Base-by-base conservation (phyloP, 2,113 vertebrate genomes). In the Tragelaphus buxtoni region DNA sequence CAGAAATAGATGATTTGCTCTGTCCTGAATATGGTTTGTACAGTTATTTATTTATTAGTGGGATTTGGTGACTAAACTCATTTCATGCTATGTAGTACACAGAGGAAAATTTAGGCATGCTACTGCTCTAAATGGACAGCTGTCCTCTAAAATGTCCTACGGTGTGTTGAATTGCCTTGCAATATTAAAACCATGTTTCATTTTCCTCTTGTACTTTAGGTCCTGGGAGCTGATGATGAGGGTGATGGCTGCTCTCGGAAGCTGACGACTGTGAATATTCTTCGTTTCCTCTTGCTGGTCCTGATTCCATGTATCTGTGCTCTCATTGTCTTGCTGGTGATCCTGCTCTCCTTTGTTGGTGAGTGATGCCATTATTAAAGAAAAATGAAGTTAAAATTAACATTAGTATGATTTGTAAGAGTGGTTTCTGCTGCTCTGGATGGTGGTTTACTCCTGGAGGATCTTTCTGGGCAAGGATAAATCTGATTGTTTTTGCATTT, bases 231-330 rank as follows among this genome's bases (percentile, higher is more conserved):
- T 96, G 98, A 99, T 42, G 39, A 42, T 42, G 39, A 42, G 39
- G 98, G 98, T 89, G 98, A 98, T 87, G 98, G 98, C 51, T 99
- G 99, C 96, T 98, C 99, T 92, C 98, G 98, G 97, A 99, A 99
- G 96, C 90, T 99, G 97, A 98, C 98, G 35, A 98, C 99, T 16
- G 96, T 98, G 72, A 99, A 97, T 79, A 97, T 99, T 86, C 98
- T 99, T 55, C 99, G 99, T 26, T 98, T 99, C 95, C 49, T 99
- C 9, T 92, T 99, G 93, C 98, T 99, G 79, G 98, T 99, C 93
- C 95, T 99, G 93, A 98, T 99, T 94, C 99, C 99, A 0, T 99
- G 99, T 92, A 98, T 99, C 97, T 99, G 99, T 93, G 98, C 98
- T 17, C 98, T 99, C 58, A 97, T 99, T 47, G 98, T 99, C 95